Evolutionary conservation across 2,797 vertebrate species (phyloP), one percentile per base, ranked within the genome.

Genomic region (Cryptoprocta ferox): DNA sequence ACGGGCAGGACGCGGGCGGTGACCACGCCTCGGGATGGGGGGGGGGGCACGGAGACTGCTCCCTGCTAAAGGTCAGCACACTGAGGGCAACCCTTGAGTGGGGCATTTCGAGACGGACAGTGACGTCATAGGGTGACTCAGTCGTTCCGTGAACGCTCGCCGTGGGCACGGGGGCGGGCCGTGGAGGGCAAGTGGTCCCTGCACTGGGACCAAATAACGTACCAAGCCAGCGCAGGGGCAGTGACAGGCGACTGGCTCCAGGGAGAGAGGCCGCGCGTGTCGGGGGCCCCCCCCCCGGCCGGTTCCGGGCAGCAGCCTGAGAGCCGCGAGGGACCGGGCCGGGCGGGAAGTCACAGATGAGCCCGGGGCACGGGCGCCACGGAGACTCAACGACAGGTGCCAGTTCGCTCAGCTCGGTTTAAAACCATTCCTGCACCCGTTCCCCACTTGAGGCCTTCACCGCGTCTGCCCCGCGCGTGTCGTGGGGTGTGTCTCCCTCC

Each of bases 401-500:
- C 37, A 0, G 1, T 39, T 68, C 68, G 75, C 82, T 16, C 5
- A 32, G 39, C 53, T 91, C 18, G 18, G 73, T 5, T 79, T 21
- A 4, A 14, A 39, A 61, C 61, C 10, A 50, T 2, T 1, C 24
- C 37, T 11, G 13, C 9, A 14, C 14, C 2, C 56, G 8, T 9
- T 35, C 35, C 15, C 35, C 7, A 32, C 30, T 24, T 48, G 35
- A 24, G 32, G 19, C 26, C 50, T 65, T 53, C 18, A 30, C 30
- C 16, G 0, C 9, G n/a, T 0, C 28, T 76, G 50, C 42, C 9
- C 56, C 0, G n/a, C 4, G 18, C 3, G 1, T n/a, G 5, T 12
- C 18, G 26, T 0, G 1, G 37, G 24, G 10, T 0, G 21, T 48
- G 0, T n/a, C n/a, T n/a, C n/a, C n/a, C n/a, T n/a, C n/a, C n/a